Conservation (phyloP, 2,113 vertebrate species). For the Eclectus roratus region DNA sequence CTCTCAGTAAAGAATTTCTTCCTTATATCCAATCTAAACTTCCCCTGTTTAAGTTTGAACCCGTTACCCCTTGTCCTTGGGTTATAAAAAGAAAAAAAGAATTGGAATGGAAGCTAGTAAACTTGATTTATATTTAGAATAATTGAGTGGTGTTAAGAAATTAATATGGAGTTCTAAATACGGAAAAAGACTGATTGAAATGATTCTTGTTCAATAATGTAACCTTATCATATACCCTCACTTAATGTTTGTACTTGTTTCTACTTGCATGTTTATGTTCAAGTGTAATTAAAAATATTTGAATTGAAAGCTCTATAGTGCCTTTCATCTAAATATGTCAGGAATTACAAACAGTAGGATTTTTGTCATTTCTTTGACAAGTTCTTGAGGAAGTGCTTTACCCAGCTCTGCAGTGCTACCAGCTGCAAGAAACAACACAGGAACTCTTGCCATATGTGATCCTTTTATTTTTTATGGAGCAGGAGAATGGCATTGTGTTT, state of each 20-base stretch:
- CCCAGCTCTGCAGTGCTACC: background rate
- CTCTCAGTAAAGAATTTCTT: too few relatives aligned
- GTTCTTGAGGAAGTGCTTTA: background rate
- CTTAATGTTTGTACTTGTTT: conserved; percentile 53
- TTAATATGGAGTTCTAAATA: background rate
- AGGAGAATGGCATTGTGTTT: background rate
- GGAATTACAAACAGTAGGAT: background rate
- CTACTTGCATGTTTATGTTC: conserved; percentile 46
- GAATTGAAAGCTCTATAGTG: conserved; percentile 51
- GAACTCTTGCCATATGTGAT: rapidly evolving
- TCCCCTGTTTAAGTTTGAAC: too few relatives aligned
- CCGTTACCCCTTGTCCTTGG: too few relatives aligned
- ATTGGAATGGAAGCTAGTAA: background rate
- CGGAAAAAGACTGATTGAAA: background rate
- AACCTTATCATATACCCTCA: background rate
- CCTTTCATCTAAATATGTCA: conserved; percentile 50
- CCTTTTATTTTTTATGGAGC: background rate
- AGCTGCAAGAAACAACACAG: background rate
- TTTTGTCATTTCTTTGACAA: background rate
- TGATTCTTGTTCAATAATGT: conserved; percentile 24
- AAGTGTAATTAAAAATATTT: conserved; percentile 65
- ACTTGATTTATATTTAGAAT: background rate
- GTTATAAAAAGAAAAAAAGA: background rate
- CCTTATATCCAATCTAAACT: too few relatives aligned
- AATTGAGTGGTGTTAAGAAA: background rate